Evolutionary conservation across 1,140 invertebrate species (phyloP).

Genomic region (Ctenoplectra terminalis): DNA sequence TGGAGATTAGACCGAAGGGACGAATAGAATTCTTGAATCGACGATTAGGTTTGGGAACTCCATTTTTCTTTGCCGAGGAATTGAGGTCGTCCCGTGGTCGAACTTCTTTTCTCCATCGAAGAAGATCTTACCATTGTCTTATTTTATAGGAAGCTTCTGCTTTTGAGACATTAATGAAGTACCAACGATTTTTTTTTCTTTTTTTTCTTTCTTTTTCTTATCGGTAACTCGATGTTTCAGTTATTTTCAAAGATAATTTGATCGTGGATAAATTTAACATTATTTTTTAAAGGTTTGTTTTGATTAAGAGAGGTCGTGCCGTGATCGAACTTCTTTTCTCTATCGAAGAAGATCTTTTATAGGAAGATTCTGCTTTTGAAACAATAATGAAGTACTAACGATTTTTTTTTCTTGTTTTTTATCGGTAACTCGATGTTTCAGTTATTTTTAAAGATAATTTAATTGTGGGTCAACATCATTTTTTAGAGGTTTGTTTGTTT

Average conservation of each 20-base stretch:
- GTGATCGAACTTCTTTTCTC: too few relatives aligned
- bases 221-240: not conserved
- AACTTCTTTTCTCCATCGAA: not conserved
- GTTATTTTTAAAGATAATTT: too few relatives aligned
- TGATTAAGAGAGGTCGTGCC: too few relatives aligned
- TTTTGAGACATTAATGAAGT: not conserved
- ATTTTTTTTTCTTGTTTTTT: too few relatives aligned
- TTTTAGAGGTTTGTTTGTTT: too few relatives aligned
- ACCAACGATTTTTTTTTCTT: not conserved
- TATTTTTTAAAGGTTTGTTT: too few relatives aligned
- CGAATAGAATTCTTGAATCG: slow-evolving; percentile 40
- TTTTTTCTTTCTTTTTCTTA: not conserved
- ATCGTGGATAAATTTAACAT: too few relatives aligned
- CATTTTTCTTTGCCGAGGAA: not conserved
- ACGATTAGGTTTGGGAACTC: slow-evolving; percentile 13
- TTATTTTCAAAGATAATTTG: not conserved
- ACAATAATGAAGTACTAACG: too few relatives aligned
- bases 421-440: too few relatives aligned
- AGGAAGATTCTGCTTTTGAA: too few relatives aligned
- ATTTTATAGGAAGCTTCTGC: not conserved
- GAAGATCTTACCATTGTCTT: not conserved
- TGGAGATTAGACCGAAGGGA: slow-evolving; percentile 32
- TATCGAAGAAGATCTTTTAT: too few relatives aligned
- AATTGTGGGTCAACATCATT: too few relatives aligned
- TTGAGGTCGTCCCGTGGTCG: not conserved